Conservation (phyloP, 2,797 vertebrate species). For the Peromyscus eremicus region DNA sequence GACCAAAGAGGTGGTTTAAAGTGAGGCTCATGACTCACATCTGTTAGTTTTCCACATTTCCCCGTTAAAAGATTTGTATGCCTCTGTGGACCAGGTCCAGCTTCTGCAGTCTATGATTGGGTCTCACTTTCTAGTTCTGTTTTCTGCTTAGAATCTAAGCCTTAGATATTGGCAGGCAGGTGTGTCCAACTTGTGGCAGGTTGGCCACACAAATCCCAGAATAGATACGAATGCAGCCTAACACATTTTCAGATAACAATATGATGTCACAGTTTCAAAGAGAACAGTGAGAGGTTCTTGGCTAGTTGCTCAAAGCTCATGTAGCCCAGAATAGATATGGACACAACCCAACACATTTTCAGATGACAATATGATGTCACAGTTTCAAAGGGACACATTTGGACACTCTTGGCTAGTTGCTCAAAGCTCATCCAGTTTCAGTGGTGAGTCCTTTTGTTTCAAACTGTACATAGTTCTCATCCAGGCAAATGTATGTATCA, state of each 20-base stretch:
- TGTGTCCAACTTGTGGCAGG: neutral
- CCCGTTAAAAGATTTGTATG: neutral
- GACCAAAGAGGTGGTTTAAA: neutral
- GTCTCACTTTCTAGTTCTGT: neutral
- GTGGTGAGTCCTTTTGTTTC: neutral
- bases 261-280: neutral
- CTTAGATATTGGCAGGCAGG: neutral
- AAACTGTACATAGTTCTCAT: neutral
- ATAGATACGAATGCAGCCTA: neutral
- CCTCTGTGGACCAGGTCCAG: rapidly evolving
- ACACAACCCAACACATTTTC: neutral
- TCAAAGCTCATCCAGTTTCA: neutral
- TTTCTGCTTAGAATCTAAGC: neutral
- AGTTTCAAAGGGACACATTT: neutral
- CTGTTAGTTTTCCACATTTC: neutral
- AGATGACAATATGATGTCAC: neutral
- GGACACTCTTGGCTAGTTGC: neutral
- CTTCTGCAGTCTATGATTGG: neutral
- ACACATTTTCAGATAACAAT: neutral
- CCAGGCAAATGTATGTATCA: neutral
- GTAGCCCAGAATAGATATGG: neutral
- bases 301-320: neutral
- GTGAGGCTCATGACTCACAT: neutral
- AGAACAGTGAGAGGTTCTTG: neutral
- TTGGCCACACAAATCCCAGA: neutral